Conservation (phyloP, 2,888 invertebrate species). For the Sesia apiformis region DNA sequence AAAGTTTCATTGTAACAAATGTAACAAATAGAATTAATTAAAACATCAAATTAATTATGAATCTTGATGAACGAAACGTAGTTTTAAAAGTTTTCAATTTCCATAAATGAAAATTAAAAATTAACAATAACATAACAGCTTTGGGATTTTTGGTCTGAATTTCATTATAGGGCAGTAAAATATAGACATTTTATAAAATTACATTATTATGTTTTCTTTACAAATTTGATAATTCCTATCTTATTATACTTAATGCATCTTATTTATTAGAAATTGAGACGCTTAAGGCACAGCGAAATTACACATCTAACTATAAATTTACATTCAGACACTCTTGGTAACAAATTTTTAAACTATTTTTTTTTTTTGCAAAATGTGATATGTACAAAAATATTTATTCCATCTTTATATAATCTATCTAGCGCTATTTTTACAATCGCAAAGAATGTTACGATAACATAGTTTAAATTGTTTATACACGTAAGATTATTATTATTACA, state of each 20-base stretch:
- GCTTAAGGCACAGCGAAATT: constrained; percentile 72
- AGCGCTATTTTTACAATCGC: constrained; percentile 8
- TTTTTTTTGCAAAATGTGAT: constrained; percentile 61
- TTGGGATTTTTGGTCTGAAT: constrained; percentile 25
- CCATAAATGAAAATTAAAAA: neutral
- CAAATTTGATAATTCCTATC: neutral
- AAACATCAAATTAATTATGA: constrained; percentile 1
- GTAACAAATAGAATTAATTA: constrained; percentile 11
- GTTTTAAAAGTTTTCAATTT: neutral
- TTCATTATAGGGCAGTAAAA: constrained; percentile 21
- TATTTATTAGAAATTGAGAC: constrained; percentile 60
- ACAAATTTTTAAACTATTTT: constrained; percentile 45
- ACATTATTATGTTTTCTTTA: neutral
- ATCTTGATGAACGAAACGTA: neutral
- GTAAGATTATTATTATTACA: neutral
- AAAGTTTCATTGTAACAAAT: constrained; percentile 23
- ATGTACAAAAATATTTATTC: constrained; percentile 71
- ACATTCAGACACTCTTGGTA: constrained; percentile 58
- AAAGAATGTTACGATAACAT: neutral
- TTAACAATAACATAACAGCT: neutral
- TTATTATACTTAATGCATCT: constrained; percentile 1
- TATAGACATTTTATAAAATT: constrained; percentile 36
- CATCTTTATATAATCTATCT: constrained; percentile 39
- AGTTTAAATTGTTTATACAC: neutral
- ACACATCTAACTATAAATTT: constrained; percentile 48